These are phyloP conservation scores for Ageneiosus marmoratus DNA, from an alignment of 2,113 vertebrate genomes.

Conservation along the genomic window DNA sequence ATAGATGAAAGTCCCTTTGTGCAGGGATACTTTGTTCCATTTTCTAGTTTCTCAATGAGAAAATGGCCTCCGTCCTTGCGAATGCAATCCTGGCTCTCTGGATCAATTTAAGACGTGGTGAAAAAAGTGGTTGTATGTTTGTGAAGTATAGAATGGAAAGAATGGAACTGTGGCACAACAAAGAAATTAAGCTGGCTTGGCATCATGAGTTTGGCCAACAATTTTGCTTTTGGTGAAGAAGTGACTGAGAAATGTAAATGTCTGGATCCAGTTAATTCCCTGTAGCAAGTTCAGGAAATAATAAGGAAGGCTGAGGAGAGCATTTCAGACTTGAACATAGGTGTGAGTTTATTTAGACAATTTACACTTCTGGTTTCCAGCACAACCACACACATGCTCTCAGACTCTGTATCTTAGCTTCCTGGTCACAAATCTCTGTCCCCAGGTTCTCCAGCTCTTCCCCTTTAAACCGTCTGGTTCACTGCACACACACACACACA, in stretches of 20 bases:
- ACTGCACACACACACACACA: no score
- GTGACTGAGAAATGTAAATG: not conserved
- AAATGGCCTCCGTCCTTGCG: slow-evolving; percentile 16
- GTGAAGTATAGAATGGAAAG: not conserved
- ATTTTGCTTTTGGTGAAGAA: not conserved
- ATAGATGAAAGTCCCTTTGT: slow-evolving; percentile 34
- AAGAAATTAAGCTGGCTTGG: not conserved
- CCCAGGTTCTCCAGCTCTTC: no score
- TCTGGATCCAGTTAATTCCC: not conserved
- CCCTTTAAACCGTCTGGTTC: no score
- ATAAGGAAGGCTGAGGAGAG: no score
- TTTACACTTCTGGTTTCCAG: no score
- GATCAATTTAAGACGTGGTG: slow-evolving; percentile 10
- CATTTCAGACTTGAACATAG: no score
- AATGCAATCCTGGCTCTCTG: not conserved
- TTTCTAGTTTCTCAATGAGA: slow-evolving; percentile 22
- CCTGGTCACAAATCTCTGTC: no score
- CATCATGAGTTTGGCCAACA: not conserved
- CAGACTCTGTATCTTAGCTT: no score
- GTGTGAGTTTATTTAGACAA: no score
- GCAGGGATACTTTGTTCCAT: not conserved
- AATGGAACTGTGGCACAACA: not conserved
- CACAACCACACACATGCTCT: no score
- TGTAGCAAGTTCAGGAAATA: no score
- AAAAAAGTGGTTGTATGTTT: slow-evolving; percentile 23